These are phyloP conservation scores for Agrochola lota DNA, from an alignment of 2,888 invertebrate species.

Conservation along the genomic window DNA sequence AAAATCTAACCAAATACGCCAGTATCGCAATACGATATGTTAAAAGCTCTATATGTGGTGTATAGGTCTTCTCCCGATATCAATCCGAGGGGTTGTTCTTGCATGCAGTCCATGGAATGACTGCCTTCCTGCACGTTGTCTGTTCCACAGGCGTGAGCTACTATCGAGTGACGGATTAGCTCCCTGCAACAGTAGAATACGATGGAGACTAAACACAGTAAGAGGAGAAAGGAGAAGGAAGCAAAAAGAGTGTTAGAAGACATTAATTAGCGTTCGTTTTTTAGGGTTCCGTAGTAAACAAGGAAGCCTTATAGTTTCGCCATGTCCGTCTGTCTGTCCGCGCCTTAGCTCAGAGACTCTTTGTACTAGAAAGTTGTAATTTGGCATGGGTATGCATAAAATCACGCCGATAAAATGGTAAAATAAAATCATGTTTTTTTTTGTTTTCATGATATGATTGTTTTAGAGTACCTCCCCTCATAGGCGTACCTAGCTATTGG, in stretches of 20 bases:
- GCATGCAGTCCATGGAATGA: conserved; percentile 73
- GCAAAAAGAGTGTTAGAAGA: background rate
- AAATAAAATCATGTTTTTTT: no score
- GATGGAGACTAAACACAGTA: background rate
- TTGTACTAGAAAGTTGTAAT: no score
- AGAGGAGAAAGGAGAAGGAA: background rate
- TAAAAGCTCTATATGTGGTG: conserved; percentile 80
- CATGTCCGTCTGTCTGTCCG: no score
- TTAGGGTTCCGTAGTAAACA: no score
- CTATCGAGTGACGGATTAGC: conserved; percentile 75
- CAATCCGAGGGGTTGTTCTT: conserved; percentile 75
- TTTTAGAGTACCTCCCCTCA: no score
- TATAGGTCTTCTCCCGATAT: conserved; percentile 73
- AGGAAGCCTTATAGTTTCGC: no score
- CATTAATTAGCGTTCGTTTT: no score
- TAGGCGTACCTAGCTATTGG: no score
- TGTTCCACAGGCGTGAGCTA: conserved; percentile 81
- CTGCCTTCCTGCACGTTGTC: conserved; percentile 71
- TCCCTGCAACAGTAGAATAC: conserved; percentile 64
- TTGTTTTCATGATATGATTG: no score
- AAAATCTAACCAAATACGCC: conserved; percentile 81
- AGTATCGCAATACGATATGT: conserved; percentile 80
- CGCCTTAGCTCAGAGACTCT: no score
- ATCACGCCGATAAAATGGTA: no score
- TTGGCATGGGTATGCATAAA: no score